phyloP scores from a whole-genome alignment of 2,888 invertebrate species.

The Eudemis profundana region DNA sequence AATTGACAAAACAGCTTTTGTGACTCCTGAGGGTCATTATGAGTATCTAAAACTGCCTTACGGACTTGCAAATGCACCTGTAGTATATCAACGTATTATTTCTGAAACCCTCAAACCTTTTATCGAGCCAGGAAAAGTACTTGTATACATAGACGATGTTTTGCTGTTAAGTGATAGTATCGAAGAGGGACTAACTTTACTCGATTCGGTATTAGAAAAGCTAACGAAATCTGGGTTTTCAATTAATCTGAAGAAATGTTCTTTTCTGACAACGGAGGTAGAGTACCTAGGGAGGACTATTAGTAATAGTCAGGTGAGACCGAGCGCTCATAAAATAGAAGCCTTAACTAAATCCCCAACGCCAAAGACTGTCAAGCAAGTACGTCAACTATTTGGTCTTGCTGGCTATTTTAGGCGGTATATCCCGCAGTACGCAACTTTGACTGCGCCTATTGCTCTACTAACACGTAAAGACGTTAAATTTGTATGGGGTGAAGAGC shows the following conservation, averaged over 20 bases:
- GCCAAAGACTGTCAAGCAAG: no score
- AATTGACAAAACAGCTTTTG: conserved; percentile 10
- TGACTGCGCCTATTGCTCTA: no score
- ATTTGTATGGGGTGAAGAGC: no score
- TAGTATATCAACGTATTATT: conserved; percentile 39
- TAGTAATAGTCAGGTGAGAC: no score
- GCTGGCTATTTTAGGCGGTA: no score
- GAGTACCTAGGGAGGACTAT: no score
- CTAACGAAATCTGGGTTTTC: neutral
- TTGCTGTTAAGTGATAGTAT: neutral
- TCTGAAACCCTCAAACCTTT: conserved; percentile 24
- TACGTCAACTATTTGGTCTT: no score
- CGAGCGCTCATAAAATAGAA: no score
- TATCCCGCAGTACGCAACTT: no score
- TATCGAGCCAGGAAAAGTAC: neutral
- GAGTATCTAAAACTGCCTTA: conserved; percentile 19
- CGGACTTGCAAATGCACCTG: neutral
- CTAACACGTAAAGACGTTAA: no score
- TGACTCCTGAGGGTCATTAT: conserved; percentile 14
- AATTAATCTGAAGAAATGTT: neutral
- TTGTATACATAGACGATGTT: neutral
- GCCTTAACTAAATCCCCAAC: neutral
- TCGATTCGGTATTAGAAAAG: neutral
- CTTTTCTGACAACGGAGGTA: neutral
- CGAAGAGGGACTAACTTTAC: neutral